These are phyloP conservation scores for Thymelicus sylvestris DNA, from an alignment of 2,888 invertebrate species.

Conservation along the genomic window DNA sequence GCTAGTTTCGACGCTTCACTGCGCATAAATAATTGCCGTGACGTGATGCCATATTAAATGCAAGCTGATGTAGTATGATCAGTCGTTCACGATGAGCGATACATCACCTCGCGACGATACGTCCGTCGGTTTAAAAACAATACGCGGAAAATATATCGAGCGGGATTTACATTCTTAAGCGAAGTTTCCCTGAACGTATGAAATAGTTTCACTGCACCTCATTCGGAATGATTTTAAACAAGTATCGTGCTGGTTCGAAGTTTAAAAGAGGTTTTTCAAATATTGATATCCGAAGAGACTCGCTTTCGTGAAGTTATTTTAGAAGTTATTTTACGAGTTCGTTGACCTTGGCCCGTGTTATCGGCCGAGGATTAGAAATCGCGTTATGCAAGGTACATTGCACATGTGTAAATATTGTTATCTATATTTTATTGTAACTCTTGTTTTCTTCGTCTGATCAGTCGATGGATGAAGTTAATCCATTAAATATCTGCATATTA, in stretches of 20 bases:
- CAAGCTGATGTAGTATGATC: constrained; percentile 20
- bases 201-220: neutral
- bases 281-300: neutral
- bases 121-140: constrained; percentile 3
- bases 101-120: constrained; percentile 16
- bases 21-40: constrained; percentile 51
- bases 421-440: neutral
- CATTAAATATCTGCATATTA: no score
- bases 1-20: constrained; percentile 50
- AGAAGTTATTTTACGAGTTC: constrained; percentile 4
- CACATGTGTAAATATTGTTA: neutral
- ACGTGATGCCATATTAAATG: constrained; percentile 45
- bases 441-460: neutral
- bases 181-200: constrained; percentile 4
- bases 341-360: constrained; percentile 8
- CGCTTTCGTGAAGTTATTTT: neutral
- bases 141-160: constrained; percentile 1
- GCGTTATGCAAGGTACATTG: constrained; percentile 2
- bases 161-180: neutral
- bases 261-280: constrained; percentile 5
- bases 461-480: no score
- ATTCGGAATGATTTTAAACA: neutral
- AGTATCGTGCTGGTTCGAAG: neutral
- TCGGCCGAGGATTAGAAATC: neutral
- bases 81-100: constrained; percentile 27